These are phyloP conservation scores for Trichonephila inaurata DNA, from an alignment of 1,140 invertebrate species.

Conservation along the genomic window DNA sequence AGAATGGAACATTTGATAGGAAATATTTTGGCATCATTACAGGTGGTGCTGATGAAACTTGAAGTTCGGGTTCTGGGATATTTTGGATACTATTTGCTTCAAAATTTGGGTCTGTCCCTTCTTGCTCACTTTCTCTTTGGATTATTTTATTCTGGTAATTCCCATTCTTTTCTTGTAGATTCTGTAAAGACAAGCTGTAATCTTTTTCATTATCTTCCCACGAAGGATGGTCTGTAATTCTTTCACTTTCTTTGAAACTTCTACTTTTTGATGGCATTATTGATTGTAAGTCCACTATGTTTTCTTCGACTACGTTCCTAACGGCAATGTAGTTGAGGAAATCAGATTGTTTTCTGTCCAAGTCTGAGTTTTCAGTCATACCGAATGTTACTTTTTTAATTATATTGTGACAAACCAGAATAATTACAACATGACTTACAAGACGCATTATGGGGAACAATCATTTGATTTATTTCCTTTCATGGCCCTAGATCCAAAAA, in stretches of 20 bases:
- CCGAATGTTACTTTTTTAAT: neutral
- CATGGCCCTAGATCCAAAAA: neutral
- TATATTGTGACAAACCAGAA: neutral
- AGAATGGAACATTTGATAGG: neutral
- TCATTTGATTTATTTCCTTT: neutral
- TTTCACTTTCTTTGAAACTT: neutral
- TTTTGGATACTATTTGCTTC: neutral
- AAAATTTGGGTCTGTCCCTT: neutral
- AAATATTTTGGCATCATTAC: neutral
- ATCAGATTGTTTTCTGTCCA: neutral
- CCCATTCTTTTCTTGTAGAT: neutral
- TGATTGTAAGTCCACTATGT: neutral
- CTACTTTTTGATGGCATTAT: neutral
- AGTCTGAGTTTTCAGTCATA: neutral
- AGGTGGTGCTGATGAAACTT: neutral
- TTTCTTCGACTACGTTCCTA: neutral
- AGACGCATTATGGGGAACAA: neutral
- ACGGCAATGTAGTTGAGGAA: neutral
- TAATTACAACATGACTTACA: constrained; percentile 4
- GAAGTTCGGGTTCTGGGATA: neutral
- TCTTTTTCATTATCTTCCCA: neutral
- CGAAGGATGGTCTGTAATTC: neutral
- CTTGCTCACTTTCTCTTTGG: neutral
- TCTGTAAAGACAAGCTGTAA: neutral
- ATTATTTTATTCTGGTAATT: neutral